phyloP scores from a whole-genome alignment of 2,888 invertebrate species.

The Neelides folsomi region DNA sequence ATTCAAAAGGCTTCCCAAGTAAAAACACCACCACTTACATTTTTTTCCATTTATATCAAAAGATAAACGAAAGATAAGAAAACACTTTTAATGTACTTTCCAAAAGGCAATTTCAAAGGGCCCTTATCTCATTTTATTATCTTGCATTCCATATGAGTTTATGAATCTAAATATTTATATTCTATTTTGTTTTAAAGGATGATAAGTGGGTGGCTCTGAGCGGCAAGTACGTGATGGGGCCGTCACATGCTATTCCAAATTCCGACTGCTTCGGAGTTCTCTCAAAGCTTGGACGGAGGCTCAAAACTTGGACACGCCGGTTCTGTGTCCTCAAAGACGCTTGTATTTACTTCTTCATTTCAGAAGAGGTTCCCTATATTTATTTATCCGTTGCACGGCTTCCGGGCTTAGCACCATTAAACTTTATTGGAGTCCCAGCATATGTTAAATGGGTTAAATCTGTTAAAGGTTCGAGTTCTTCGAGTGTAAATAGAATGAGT shows the following conservation, averaged over 20 bases:
- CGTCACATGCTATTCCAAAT: conserved; percentile 62
- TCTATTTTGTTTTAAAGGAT: conserved; percentile 35
- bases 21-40: not conserved
- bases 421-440: too few relatives aligned
- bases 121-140: not conserved
- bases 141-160: not conserved
- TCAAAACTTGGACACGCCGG: conserved; percentile 71
- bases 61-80: not conserved
- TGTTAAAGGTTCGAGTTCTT: too few relatives aligned
- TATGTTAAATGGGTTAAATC: too few relatives aligned
- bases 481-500: too few relatives aligned
- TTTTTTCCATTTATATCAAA: not conserved
- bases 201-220: conserved; percentile 62
- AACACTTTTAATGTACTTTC: not conserved
- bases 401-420: too few relatives aligned
- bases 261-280: conserved; percentile 91
- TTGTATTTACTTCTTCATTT: conserved; percentile 75
- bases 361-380: conserved; percentile 16
- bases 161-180: not conserved
- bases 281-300: conserved; percentile 58
- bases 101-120: too few relatives aligned
- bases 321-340: conserved; percentile 93
- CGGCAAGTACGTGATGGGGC: conserved; percentile 62
- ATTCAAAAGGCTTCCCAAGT: conserved; percentile 15
- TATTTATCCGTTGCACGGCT: too few relatives aligned